These are phyloP conservation scores for Aspidoscelis tigris DNA, from an alignment of 2,113 vertebrate genomes.

Conservation along the genomic window DNA sequence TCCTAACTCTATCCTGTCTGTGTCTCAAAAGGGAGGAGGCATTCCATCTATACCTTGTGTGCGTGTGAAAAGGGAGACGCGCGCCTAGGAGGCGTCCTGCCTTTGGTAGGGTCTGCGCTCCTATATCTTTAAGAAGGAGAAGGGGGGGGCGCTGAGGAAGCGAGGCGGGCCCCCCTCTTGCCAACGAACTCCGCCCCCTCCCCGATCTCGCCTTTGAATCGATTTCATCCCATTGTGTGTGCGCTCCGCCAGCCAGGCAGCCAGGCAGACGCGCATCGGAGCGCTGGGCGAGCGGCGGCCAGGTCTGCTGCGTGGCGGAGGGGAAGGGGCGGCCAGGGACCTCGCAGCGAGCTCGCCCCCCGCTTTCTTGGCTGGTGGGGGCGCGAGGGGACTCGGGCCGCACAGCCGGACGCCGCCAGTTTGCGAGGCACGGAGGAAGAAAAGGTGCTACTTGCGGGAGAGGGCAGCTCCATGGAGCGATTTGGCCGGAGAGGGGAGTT, in stretches of 20 bases:
- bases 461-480: neutral
- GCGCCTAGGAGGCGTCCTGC: fast-evolving
- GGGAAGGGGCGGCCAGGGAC: neutral
- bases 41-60: too few species aligned
- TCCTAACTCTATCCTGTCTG: too few species aligned
- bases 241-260: neutral
- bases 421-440: neutral
- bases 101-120: too few species aligned
- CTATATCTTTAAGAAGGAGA: neutral
- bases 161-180: neutral
- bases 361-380: neutral
- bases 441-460: neutral
- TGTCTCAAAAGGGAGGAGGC: too few species aligned
- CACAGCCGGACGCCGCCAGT: neutral
- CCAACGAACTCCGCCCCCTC: conserved; percentile 1
- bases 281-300: neutral
- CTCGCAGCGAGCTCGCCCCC: neutral
- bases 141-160: neutral
- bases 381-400: neutral
- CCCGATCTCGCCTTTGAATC: neutral
- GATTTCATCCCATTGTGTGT: conserved; percentile 8
- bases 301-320: too few species aligned
- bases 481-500: neutral
- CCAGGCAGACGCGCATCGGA: too few species aligned
- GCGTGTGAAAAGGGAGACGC: too few species aligned